These are phyloP conservation scores for Zoanthus sansibaricus DNA, from an alignment of 92 coral and sea anemone genomes.

Conservation along the genomic window DNA sequence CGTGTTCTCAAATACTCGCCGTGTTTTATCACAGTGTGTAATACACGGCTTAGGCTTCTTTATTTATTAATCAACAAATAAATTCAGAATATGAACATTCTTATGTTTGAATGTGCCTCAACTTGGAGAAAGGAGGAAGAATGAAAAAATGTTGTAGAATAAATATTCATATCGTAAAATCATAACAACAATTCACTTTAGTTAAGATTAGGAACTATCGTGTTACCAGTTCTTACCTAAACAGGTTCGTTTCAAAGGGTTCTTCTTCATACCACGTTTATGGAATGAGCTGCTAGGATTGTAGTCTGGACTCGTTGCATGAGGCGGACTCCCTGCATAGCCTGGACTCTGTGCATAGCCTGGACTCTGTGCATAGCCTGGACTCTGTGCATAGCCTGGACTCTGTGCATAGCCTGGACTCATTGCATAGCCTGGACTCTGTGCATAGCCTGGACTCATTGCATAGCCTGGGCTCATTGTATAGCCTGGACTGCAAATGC, in stretches of 20 bases:
- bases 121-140: no score
- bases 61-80: no score
- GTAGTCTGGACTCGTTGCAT: slow-evolving; percentile 55
- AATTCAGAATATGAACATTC: no score
- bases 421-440: slow-evolving; percentile 78
- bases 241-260: slow-evolving; percentile 64
- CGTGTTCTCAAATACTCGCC: no score
- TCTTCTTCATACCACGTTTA: neutral
- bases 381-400: no score
- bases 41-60: no score
- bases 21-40: no score
- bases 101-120: no score
- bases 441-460: no score
- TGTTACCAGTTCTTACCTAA: slow-evolving; percentile 60
- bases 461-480: slow-evolving; percentile 54
- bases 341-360: slow-evolving; percentile 67
- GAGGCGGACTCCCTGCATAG: slow-evolving; percentile 61
- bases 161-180: no score
- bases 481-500: slow-evolving; percentile 82
- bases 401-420: slow-evolving; percentile 38
- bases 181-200: no score
- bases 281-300: neutral
- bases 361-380: slow-evolving; percentile 46
- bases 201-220: neutral
- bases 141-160: no score